Percentiles rank a stretch among this genome's conserved stretches.
These are phyloP conservation scores for Paralvinella palmiformis DNA, from an alignment of 1,140 invertebrate species.

Conservation along the genomic window DNA sequence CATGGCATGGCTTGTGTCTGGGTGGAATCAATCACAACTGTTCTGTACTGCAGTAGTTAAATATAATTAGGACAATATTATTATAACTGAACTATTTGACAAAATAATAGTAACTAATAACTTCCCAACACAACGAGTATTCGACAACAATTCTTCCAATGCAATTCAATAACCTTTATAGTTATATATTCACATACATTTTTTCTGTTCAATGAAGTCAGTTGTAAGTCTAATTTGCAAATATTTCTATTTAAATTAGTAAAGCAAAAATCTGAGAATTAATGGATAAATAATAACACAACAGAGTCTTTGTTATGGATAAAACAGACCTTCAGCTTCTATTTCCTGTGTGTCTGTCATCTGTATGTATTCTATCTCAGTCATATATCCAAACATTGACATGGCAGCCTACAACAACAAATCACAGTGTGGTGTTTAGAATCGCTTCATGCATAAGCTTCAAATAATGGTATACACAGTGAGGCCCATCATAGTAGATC, in stretches of 20 bases:
- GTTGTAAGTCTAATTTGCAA: background rate
- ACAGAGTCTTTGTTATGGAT: background rate
- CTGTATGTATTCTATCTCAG: constrained; percentile 80
- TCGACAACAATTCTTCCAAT: no score
- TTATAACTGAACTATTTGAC: background rate
- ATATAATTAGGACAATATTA: background rate
- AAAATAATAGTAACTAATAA: no score
- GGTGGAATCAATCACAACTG: background rate
- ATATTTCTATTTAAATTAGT: background rate
- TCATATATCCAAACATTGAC: constrained; percentile 97
- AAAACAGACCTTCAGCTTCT: constrained; percentile 63
- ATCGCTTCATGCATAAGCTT: background rate
- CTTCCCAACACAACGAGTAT: no score
- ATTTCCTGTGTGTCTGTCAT: constrained; percentile 72
- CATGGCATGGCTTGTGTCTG: background rate
- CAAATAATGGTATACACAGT: no score
- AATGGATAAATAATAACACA: no score
- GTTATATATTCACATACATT: background rate
- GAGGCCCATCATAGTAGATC: no score
- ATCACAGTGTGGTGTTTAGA: background rate
- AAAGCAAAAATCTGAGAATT: background rate
- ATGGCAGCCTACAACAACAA: constrained; percentile 61
- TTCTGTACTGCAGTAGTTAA: background rate
- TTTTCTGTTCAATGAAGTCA: background rate
- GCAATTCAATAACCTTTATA: background rate